Evolutionary conservation across 2,797 vertebrate genomes (phyloP).

Genomic region (Sebastolobus alascanus): DNA sequence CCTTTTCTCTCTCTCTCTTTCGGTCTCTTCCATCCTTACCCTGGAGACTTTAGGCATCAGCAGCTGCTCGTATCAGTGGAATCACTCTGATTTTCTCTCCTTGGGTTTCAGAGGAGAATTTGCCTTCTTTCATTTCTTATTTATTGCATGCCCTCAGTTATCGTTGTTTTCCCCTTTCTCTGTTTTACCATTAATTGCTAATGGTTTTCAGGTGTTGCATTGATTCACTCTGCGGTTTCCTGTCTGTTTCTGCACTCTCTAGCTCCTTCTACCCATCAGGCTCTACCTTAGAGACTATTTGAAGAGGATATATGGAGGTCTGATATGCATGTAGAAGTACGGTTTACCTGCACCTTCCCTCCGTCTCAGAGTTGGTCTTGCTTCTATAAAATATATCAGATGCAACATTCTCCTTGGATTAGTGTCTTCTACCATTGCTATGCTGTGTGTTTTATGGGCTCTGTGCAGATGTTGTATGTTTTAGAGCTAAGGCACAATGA

Average conservation of each 20-base stretch:
- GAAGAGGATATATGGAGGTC: constrained; percentile 20
- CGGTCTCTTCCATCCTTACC: constrained; percentile 47
- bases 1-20: constrained; percentile 56
- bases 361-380: not conserved
- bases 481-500: constrained; percentile 51
- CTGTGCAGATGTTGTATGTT: constrained; percentile 58
- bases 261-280: constrained; percentile 9
- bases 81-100: constrained; percentile 73
- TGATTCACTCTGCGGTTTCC: constrained; percentile 36
- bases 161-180: constrained; percentile 62
- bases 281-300: constrained; percentile 23
- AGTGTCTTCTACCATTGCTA: not conserved
- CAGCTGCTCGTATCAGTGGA: constrained; percentile 76
- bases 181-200: constrained; percentile 76
- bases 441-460: constrained; percentile 37
- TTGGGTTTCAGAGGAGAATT: constrained; percentile 67
- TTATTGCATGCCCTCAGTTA: constrained; percentile 69
- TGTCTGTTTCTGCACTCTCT: constrained; percentile 25
- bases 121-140: constrained; percentile 78
- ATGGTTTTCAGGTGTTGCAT: constrained; percentile 76
- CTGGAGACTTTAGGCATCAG: constrained; percentile 67
- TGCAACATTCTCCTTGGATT: constrained; percentile 2
- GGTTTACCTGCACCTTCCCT: not conserved
- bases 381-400: constrained; percentile 1
- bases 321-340: constrained; percentile 19